These are phyloP conservation scores for Zaprionus inermis DNA, from an alignment of 1,140 invertebrate genomes.

Conservation along the genomic window DNA sequence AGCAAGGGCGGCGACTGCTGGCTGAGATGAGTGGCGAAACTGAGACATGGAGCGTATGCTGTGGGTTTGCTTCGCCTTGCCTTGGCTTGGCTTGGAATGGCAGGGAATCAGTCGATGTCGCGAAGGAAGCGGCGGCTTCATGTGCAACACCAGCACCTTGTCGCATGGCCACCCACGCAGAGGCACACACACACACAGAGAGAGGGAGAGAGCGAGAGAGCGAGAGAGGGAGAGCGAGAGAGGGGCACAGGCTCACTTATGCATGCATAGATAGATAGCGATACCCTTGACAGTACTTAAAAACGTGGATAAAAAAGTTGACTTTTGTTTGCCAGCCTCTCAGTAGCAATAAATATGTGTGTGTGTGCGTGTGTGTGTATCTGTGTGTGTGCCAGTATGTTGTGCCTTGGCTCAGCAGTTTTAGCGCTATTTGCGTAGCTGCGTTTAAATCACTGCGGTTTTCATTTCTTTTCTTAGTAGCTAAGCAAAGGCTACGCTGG, in stretches of 20 bases:
- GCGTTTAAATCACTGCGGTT: slow-evolving; percentile 56
- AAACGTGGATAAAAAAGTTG: slow-evolving; percentile 66
- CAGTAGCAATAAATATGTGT: not conserved
- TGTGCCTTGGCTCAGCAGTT: slow-evolving; percentile 40
- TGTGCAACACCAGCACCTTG: slow-evolving; percentile 60
- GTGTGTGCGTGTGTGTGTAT: not conserved
- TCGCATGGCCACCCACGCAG: slow-evolving; percentile 64
- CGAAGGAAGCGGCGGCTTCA: slow-evolving; percentile 23
- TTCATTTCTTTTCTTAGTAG: slow-evolving; percentile 18
- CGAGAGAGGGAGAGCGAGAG: not conserved
- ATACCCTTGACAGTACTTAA: slow-evolving; percentile 82
- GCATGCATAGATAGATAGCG: slow-evolving; percentile 70
- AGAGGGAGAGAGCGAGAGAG: slow-evolving; percentile 4
- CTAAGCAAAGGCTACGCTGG: slow-evolving; percentile 9
- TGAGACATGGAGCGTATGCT: slow-evolving; percentile 45
- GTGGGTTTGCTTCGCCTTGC: slow-evolving; percentile 37
- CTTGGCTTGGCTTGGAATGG: not conserved
- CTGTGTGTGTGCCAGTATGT: slow-evolving; percentile 14
- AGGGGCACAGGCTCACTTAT: not conserved
- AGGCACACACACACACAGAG: slow-evolving; percentile 6
- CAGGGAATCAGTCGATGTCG: slow-evolving; percentile 30
- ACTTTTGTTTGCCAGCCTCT: slow-evolving; percentile 67
- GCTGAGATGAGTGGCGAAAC: slow-evolving; percentile 3
- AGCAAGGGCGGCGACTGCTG: not conserved
- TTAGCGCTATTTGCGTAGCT: slow-evolving; percentile 48